Evolutionary conservation across 1,140 invertebrate genomes (phyloP).

Genomic region (Copidosoma floridanum): DNA sequence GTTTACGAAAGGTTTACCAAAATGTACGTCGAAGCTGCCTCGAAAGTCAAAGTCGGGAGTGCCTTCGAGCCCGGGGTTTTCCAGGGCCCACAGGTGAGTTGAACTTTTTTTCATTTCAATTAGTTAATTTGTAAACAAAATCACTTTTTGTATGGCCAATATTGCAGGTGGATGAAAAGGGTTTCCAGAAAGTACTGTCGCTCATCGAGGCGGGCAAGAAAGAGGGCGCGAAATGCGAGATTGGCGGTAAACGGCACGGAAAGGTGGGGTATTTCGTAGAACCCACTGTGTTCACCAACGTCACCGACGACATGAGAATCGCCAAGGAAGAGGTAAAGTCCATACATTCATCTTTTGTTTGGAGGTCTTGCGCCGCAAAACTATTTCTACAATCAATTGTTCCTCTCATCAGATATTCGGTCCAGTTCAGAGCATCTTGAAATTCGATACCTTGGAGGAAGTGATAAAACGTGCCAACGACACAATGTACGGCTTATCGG

Average conservation of each 20-base stretch:
- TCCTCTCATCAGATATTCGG: constrained; percentile 63
- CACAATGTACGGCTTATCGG: constrained; percentile 83
- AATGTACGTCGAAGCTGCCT: constrained; percentile 56
- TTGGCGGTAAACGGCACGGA: constrained; percentile 66
- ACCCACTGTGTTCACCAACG: constrained; percentile 80
- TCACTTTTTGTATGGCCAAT: too few species aligned
- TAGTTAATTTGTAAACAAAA: too few species aligned
- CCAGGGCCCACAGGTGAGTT: constrained; percentile 65
- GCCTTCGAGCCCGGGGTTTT: constrained; percentile 62
- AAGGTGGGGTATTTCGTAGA: constrained; percentile 73
- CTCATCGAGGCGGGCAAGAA: constrained; percentile 70
- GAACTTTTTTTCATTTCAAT: too few species aligned
- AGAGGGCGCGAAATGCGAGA: constrained; percentile 71
- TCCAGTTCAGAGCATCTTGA: constrained; percentile 68
- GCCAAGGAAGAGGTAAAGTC: constrained; percentile 73
- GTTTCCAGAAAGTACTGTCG: constrained; percentile 67
- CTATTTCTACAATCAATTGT: too few species aligned
- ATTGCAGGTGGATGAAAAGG: constrained; percentile 65
- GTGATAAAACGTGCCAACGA: constrained; percentile 83
- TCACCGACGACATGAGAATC: constrained; percentile 78
- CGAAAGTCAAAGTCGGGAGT: constrained; percentile 62
- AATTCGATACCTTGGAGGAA: constrained; percentile 84
- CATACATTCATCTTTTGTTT: too few species aligned
- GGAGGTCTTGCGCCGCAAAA: too few species aligned
- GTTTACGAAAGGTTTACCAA: constrained; percentile 73